A percentile compares a stretch with the other conserved stretches of the same genome.
Conservation (phyloP, 2,797 vertebrate species). For the Smutsia temminckii region DNA sequence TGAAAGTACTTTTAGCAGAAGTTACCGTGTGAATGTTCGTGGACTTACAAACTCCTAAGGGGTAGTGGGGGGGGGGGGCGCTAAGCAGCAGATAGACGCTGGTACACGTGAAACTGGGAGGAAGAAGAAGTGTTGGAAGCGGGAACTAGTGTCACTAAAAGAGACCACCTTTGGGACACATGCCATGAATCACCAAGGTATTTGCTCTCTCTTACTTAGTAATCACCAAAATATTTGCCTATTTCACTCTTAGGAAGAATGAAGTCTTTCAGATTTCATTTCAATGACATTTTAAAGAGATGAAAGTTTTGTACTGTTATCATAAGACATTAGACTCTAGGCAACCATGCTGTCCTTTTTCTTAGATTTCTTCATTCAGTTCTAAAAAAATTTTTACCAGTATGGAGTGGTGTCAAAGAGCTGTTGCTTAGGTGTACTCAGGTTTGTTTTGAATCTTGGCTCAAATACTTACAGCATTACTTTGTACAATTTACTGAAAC, state of each 20-base stretch:
- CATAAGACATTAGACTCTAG: neutral
- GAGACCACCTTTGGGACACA: neutral
- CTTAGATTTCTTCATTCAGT: slow-evolving; percentile 1
- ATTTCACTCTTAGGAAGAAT: neutral
- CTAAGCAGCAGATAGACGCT: neutral
- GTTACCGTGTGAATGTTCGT: neutral
- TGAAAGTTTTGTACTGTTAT: neutral
- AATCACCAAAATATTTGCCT: neutral
- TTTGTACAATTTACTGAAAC: neutral
- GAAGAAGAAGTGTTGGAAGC: neutral
- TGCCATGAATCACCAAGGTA: neutral
- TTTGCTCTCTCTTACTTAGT: neutral
- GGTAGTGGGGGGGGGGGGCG: neutral
- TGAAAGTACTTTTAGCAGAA: neutral
- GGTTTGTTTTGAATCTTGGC: neutral
- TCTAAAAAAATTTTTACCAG: neutral
- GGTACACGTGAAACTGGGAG: neutral
- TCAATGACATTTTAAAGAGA: neutral
- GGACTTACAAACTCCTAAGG: neutral
- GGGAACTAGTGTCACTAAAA: neutral
- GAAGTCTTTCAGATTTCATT: neutral
- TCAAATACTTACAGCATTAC: neutral
- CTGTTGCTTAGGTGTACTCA: neutral
- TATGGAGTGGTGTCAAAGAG: neutral
- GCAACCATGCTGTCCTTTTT: neutral